These are phyloP conservation scores for Sternotherus odoratus DNA, from an alignment of 2,797 vertebrate genomes.

Conservation along the genomic window DNA sequence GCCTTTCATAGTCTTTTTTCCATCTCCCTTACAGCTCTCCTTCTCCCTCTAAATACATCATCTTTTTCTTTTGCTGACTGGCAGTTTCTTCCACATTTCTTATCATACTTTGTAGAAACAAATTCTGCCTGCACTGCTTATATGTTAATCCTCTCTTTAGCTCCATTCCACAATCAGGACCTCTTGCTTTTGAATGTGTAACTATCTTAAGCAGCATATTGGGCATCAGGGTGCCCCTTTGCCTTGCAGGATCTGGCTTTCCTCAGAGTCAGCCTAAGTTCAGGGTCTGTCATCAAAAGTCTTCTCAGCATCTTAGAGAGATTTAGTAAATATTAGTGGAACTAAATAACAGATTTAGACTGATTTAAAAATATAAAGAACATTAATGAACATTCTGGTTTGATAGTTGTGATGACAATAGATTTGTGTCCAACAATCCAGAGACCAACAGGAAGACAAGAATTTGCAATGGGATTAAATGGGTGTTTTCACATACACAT, in stretches of 20 bases:
- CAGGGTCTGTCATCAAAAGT: constrained; percentile 10
- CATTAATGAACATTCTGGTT: constrained; percentile 23
- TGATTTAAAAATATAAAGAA: constrained; percentile 40
- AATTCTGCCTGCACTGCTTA: constrained; percentile 12
- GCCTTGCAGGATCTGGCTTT: neutral
- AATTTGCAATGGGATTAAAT: neutral
- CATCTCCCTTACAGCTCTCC: neutral
- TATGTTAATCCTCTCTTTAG: constrained; percentile 24
- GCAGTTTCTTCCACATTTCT: constrained; percentile 27
- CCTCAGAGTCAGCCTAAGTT: constrained; percentile 1
- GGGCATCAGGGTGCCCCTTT: neutral
- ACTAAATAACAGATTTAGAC: constrained; percentile 13
- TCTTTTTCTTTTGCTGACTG: constrained; percentile 25
- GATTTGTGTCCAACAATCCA: neutral
- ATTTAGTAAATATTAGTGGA: constrained; percentile 48
- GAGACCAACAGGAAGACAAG: constrained; percentile 10
- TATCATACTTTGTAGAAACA: neutral
- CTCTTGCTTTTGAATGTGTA: constrained; percentile 16
- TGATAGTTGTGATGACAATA: neutral
- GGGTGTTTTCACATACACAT: neutral
- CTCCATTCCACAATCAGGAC: neutral
- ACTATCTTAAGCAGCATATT: constrained; percentile 22
- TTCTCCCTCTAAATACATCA: neutral
- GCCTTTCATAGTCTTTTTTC: neutral
- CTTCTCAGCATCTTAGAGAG: neutral